phyloP scores from a whole-genome alignment of 2,113 vertebrate species.

The Cyprinodon tularosa region DNA sequence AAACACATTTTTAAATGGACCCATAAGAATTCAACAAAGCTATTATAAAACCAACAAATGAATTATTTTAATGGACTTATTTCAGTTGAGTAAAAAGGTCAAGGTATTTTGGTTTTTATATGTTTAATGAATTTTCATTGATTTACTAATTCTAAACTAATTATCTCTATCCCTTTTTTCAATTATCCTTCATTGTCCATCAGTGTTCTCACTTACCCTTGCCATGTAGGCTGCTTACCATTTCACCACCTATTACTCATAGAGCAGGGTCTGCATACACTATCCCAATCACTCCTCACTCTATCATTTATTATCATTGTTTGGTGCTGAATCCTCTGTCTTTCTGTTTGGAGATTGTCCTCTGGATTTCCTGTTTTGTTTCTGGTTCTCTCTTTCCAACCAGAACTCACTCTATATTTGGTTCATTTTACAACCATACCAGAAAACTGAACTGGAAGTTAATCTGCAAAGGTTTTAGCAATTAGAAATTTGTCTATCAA shows the following conservation, averaged over 20 bases:
- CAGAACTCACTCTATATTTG: background rate
- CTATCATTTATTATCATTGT: conserved; percentile 1
- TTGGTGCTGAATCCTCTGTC: background rate
- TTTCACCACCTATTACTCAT: background rate
- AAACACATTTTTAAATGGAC: background rate
- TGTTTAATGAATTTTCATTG: background rate
- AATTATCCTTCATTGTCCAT: background rate
- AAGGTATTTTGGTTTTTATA: background rate
- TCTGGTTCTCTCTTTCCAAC: background rate
- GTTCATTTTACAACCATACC: background rate
- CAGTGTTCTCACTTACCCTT: background rate
- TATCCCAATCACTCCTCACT: background rate
- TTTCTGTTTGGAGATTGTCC: background rate
- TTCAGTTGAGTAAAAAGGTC: background rate
- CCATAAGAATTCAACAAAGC: background rate
- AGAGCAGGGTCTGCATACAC: background rate
- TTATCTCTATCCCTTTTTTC: background rate
- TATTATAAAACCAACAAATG: background rate
- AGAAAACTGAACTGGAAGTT: background rate
- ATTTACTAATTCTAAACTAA: background rate
- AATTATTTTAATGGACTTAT: too few species aligned
- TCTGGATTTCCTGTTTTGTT: background rate
- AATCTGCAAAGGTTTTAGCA: background rate
- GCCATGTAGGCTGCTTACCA: too few species aligned
- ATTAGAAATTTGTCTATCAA: background rate